Conservation (phyloP, 2,113 vertebrate species). For the Plecotus auritus region DNA sequence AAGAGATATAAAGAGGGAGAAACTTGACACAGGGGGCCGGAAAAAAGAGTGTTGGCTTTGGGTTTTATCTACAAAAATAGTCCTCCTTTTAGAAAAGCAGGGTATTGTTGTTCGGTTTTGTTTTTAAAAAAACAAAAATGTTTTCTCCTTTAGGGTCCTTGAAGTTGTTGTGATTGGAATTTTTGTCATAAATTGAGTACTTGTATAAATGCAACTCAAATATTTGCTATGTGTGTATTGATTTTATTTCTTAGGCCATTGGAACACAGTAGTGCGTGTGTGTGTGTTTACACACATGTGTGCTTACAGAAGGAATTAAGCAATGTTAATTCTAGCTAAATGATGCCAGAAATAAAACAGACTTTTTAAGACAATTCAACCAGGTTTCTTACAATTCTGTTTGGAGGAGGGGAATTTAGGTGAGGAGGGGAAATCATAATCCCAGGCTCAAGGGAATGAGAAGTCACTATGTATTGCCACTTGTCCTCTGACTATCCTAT, state of each 20-base stretch:
- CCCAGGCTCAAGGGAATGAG: background rate
- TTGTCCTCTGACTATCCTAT: background rate
- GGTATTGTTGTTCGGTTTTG: background rate
- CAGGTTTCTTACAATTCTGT: background rate
- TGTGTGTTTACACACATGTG: background rate
- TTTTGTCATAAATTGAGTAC: slow-evolving; percentile 12
- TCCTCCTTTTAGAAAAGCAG: background rate
- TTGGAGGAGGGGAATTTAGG: background rate
- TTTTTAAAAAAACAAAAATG: background rate
- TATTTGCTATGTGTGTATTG: background rate
- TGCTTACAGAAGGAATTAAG: background rate
- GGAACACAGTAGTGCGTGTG: background rate
- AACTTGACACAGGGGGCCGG: background rate
- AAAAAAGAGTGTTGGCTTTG: background rate
- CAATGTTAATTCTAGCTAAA: background rate
- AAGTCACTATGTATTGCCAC: background rate
- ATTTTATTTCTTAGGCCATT: slow-evolving; percentile 9
- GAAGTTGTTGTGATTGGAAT: slow-evolving; percentile 5
- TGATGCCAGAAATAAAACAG: background rate
- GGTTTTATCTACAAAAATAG: background rate
- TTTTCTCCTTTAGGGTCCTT: background rate
- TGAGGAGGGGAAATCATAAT: background rate
- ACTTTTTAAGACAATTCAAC: background rate
- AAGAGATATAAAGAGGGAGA: background rate
- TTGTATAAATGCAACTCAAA: background rate